Conservation (phyloP, 2,797 vertebrate genomes). For the Leptatherina wallacei region DNA sequence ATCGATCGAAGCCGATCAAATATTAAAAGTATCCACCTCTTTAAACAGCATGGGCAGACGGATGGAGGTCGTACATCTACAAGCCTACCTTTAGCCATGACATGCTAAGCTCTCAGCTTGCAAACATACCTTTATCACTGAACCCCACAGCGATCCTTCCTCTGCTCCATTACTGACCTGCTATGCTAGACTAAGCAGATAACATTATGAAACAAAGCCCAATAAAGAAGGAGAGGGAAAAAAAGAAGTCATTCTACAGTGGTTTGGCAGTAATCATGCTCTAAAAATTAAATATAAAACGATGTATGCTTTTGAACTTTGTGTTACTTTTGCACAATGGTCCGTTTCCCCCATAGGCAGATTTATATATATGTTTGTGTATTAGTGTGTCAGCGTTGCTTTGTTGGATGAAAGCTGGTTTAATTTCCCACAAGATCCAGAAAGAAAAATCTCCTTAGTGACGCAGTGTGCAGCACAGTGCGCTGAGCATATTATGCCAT, state of each 20-base stretch:
- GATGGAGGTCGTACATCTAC: conserved; percentile 61
- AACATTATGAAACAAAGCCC: conserved; percentile 33
- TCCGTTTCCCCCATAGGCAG: conserved; percentile 23
- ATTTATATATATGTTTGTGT: conserved; percentile 25
- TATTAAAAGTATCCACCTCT: conserved; percentile 60
- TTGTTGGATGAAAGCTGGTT: conserved; percentile 52
- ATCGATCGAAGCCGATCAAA: conserved; percentile 63
- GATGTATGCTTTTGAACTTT: conserved; percentile 19
- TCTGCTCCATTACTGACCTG: conserved; percentile 59
- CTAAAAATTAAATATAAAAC: conserved; percentile 22
- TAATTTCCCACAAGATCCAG: conserved; percentile 79
- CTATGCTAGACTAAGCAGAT: conserved; percentile 54
- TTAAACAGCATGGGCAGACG: conserved; percentile 47
- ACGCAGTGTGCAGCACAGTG: conserved; percentile 49
- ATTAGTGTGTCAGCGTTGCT: conserved; percentile 26
- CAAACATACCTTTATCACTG: conserved; percentile 51
- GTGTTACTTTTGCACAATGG: conserved; percentile 24
- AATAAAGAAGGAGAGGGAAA: neutral
- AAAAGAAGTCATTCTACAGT: conserved; percentile 7
- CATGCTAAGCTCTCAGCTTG: conserved; percentile 63
- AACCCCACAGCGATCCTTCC: neutral
- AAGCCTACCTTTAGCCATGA: conserved; percentile 70
- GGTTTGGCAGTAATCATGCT: conserved; percentile 9
- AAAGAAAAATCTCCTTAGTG: conserved; percentile 73
- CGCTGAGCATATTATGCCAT: conserved; percentile 74